Base-by-base conservation (phyloP, 2,113 vertebrate species). In the Chrysochloris asiatica region DNA sequence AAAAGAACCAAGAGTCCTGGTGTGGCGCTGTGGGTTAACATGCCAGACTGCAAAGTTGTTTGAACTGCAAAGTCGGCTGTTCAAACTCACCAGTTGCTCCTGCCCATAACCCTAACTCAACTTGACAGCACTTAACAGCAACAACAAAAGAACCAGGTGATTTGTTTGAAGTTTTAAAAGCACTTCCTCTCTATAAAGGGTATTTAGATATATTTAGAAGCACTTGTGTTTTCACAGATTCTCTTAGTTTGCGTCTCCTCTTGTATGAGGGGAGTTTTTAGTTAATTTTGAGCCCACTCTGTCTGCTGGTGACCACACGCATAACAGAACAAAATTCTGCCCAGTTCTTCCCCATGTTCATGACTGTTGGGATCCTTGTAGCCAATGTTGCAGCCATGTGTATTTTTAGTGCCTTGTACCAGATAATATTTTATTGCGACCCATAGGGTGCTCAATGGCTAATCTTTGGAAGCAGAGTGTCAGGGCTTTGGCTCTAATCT, bases 101-200 rank as follows among this genome's bases (percentile, higher is more conserved):
- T n/a, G n/a, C n/a, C n/a, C n/a, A n/a, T n/a, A n/a, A n/a, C n/a
- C n/a, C n/a, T n/a, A n/a, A n/a, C n/a, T n/a, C n/a, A n/a, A n/a
- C n/a, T n/a, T n/a, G n/a, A n/a, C n/a, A n/a, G n/a, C n/a, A n/a
- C n/a, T n/a, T n/a, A n/a, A n/a, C n/a, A n/a, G n/a, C n/a, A n/a
- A n/a, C n/a, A n/a, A n/a, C n/a, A n/a, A n/a, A n/a, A 22, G 12
- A 22, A 56, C 54, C 16, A 48, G 24, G 6, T 81, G 14, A 50
- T 61, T 67, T 38, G 17, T 41, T 85, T 82, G 36, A 56, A 76
- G 59, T 9, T 85, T 91, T 84, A 78, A 79, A 86, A 90, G 36
- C 2, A 41, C 22, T 3, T 24, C 16, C 26, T 77, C 3, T 90
- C 19, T 41, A 88, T 45, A 78, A 94, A 84, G 67, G 63, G 45